Evolutionary conservation across 1,140 invertebrate species (phyloP).

Genomic region (Fopius arisanus): DNA sequence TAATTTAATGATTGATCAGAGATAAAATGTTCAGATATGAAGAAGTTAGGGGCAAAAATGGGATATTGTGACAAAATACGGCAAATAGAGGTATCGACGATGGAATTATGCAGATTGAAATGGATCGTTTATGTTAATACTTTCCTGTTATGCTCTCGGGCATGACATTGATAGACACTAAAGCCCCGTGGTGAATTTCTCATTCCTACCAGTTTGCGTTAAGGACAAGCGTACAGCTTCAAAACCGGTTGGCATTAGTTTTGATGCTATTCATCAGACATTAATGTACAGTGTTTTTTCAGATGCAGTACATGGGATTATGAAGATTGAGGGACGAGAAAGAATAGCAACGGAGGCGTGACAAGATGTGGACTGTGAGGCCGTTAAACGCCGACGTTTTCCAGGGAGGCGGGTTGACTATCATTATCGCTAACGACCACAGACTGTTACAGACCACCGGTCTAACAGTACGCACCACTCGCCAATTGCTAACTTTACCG

Average conservation of each 20-base stretch:
- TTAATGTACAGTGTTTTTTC: neutral
- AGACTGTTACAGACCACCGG: neutral
- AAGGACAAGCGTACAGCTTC: neutral
- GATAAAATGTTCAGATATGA: neutral
- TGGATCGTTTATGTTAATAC: neutral
- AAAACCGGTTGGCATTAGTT: neutral
- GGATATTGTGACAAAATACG: neutral
- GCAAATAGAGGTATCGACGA: neutral
- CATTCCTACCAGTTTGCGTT: neutral
- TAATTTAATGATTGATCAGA: too few relatives aligned
- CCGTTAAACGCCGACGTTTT: conserved; percentile 20
- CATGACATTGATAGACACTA: conserved; percentile 9
- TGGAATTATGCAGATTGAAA: conserved; percentile 3
- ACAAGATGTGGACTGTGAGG: neutral
- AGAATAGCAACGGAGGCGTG: conserved; percentile 4
- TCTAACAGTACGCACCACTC: conserved; percentile 11
- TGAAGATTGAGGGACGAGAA: neutral
- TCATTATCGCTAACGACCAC: conserved; percentile 34
- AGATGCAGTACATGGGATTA: neutral
- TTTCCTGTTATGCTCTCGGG: conserved; percentile 1
- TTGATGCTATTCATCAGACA: neutral
- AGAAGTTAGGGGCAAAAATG: neutral
- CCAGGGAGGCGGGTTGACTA: conserved; percentile 26
- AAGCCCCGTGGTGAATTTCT: neutral
- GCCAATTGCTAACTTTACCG: conserved; percentile 31